Conservation (phyloP, 1,140 invertebrate genomes). For the Danaus melanippus region DNA sequence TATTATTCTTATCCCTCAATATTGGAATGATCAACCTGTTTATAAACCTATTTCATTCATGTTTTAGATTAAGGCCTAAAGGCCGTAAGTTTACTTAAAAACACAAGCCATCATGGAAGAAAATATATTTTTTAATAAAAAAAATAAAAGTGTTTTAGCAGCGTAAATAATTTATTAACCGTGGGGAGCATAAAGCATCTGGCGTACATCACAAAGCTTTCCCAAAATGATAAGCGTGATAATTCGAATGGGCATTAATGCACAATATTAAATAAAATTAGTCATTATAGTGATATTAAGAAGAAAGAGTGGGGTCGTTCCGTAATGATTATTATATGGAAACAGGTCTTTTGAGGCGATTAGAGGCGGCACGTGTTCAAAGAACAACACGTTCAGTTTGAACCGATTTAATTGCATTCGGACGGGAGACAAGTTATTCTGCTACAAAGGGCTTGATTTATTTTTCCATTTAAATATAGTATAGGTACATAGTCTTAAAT, state of each 20-base stretch:
- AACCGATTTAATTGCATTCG: conserved; percentile 19
- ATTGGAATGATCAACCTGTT: no score
- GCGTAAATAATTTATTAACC: conserved; percentile 2
- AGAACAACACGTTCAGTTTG: conserved; percentile 19
- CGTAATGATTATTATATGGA: conserved; percentile 26
- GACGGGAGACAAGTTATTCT: no score
- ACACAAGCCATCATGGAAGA: neutral
- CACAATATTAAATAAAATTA: conserved; percentile 45
- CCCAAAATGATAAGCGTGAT: conserved; percentile 44
- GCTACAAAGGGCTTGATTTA: no score
- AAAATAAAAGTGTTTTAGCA: neutral
- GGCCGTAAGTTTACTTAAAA: no score
- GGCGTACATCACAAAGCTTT: conserved; percentile 38
- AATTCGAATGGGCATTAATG: conserved; percentile 36
- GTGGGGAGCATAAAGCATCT: conserved; percentile 29
- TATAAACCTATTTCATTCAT: no score
- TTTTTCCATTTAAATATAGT: no score
- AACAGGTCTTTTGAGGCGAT: conserved; percentile 23
- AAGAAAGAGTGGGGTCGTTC: conserved; percentile 25
- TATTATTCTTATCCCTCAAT: no score
- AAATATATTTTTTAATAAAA: conserved; percentile 2
- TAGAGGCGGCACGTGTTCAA: conserved; percentile 25
- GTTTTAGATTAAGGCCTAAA: no score
- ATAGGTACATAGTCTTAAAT: no score
- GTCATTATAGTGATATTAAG: conserved; percentile 39